These are phyloP conservation scores for Ypsolopha sequella DNA, from an alignment of 2,888 invertebrate species.

Conservation along the genomic window DNA sequence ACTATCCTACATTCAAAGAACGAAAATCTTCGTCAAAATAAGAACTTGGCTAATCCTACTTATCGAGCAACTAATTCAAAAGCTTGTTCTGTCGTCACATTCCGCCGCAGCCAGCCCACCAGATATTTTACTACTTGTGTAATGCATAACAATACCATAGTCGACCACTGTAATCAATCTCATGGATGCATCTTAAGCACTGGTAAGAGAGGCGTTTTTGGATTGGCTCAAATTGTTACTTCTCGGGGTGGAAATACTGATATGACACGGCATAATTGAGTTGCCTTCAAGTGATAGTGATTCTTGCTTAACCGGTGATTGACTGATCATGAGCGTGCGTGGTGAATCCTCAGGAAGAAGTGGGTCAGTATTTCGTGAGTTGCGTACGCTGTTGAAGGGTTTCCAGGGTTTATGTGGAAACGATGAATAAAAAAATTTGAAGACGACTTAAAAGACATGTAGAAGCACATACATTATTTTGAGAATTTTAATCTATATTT, in stretches of 20 bases:
- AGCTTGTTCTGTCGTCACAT: neutral
- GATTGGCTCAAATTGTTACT: no score
- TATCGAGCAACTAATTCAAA: neutral
- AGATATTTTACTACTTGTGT: neutral
- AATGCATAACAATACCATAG: neutral
- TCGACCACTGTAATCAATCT: no score
- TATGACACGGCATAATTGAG: neutral
- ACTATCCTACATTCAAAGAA: no score
- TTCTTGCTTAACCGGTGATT: neutral
- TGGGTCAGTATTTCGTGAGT: neutral
- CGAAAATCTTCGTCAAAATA: no score
- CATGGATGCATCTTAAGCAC: no score
- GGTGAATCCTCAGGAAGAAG: neutral
- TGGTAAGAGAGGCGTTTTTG: no score
- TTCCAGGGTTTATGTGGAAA: no score
- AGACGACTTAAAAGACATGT: no score
- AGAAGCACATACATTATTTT: no score
- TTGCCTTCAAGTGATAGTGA: neutral
- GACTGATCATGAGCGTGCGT: neutral
- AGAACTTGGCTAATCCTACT: neutral
- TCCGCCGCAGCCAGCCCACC: neutral
- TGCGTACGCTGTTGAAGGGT: no score
- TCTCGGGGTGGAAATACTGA: neutral
- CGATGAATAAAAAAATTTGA: no score
- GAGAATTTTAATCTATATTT: no score